phyloP scores from a whole-genome alignment of 2,888 invertebrate species.

The Dicyrtoma fusca region DNA sequence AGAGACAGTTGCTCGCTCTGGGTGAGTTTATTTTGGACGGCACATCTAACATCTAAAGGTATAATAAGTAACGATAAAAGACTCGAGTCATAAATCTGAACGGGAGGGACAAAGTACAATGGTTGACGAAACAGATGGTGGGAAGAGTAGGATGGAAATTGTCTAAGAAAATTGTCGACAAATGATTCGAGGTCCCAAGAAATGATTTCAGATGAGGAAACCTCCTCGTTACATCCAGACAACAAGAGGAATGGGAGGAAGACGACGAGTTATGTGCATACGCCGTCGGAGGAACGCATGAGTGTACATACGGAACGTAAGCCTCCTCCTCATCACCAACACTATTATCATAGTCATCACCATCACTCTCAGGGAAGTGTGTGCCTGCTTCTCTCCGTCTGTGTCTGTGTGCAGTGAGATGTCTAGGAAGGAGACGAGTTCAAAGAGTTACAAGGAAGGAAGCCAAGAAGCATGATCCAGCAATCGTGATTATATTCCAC shows the following conservation, averaged over 20 bases:
- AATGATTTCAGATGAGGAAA: constrained; percentile 9
- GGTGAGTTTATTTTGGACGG: too few relatives aligned
- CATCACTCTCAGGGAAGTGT: too few relatives aligned
- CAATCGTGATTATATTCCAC: too few relatives aligned
- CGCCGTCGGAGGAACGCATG: neutral
- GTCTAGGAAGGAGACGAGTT: constrained; percentile 1
- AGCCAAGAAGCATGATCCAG: neutral
- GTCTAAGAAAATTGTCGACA: constrained; percentile 15
- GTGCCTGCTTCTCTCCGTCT: too few relatives aligned
- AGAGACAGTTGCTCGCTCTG: too few relatives aligned
- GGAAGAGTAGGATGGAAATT: constrained; percentile 11
- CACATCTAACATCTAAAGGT: too few relatives aligned
- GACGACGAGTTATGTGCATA: neutral
- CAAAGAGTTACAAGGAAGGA: constrained; percentile 25
- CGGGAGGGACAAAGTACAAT: neutral
- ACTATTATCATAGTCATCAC: too few relatives aligned
- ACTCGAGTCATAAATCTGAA: constrained; percentile 10
- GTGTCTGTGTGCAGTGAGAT: neutral
- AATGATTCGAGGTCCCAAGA: constrained; percentile 19
- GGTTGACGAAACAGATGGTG: constrained; percentile 18
- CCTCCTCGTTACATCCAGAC: neutral
- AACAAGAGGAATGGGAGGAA: constrained; percentile 4
- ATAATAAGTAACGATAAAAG: constrained; percentile 7
- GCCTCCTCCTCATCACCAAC: too few relatives aligned
- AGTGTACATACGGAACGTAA: neutral